Conservation (phyloP, 2,113 vertebrate genomes). For the Brienomyrus brachyistius region DNA sequence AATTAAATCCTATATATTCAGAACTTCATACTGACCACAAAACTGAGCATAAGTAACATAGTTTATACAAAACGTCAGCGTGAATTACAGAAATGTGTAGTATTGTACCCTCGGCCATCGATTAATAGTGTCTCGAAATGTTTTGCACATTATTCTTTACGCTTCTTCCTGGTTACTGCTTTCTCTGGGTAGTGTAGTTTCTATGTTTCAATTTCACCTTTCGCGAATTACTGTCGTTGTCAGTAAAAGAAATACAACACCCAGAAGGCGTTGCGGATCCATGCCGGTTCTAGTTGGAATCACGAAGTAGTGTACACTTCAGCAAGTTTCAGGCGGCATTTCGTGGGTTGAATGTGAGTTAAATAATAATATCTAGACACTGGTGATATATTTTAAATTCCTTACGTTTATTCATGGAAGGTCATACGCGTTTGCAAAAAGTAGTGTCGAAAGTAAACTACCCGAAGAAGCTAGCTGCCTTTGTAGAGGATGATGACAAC, state of each 20-base stretch:
- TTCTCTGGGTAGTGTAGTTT: slow-evolving; percentile 45
- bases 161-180: neutral
- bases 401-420: neutral
- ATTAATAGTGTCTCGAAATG: slow-evolving; percentile 4
- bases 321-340: slow-evolving; percentile 18
- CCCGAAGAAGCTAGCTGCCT: neutral
- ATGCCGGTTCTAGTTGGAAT: slow-evolving; percentile 6
- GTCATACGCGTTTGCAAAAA: neutral
- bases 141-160: neutral
- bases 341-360: slow-evolving; percentile 23
- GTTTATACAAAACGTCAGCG: neutral
- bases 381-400: neutral
- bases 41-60: neutral
- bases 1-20: neutral
- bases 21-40: neutral
- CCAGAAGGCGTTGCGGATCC: slow-evolving; percentile 19
- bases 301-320: slow-evolving; percentile 7
- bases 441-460: neutral
- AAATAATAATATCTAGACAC: neutral
- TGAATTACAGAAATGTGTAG: neutral
- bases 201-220: neutral
- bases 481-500: neutral
- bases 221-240: neutral
- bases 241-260: slow-evolving; percentile 37
- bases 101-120: neutral